Evolutionary conservation across 2,113 vertebrate species (phyloP), one percentile per base, ranked within the genome.

Genomic region (Haemorhous mexicanus): DNA sequence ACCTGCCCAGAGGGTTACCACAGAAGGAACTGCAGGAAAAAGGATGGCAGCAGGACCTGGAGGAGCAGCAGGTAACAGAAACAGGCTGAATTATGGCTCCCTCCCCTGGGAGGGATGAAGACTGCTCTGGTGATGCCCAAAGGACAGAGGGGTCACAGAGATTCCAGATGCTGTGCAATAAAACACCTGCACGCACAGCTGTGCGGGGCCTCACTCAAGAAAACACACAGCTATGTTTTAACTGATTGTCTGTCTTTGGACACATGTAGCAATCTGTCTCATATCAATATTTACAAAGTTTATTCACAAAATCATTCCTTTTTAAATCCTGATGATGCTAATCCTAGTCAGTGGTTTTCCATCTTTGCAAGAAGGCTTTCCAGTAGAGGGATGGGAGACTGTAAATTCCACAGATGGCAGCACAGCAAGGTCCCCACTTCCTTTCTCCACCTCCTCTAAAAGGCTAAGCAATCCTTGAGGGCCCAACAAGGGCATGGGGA

Each of bases 181-280:
- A 74, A 89, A 56, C 1, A 1, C 10, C 24, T 10, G 11, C 55
- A 5, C 0, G 1, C 7, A 9, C 50, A 81, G 59, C 46, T n/a
- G 15, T 3, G 15, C 1, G 0, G 18, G 11, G 21, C 44, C 33
- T 22, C 35, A 2, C 43, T 20, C 33, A 3, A 61, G 44, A 30
- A 49, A 64, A 47, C 24, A 33, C 47, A 35, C 3, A 5, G 53
- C 16, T 22, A 24, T 8, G 1, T 52, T 32, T 55, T 10, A 59
- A 53, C n/a, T 77, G 26, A 39, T 1, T 6, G 11, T 1, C 0
- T 10, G 7, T 35, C 56, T 83, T 88, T 23, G n/a, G 53, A 80
- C 28, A 41, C 2, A 14, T 1, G 30, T 2, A 44, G 22, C 63
- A 49, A 62, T 15, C 52, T 39, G 27, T 37, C 41, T 67, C 30